These are phyloP conservation scores for Gambusia affinis DNA, from an alignment of 2,113 vertebrate genomes.

Conservation along the genomic window DNA sequence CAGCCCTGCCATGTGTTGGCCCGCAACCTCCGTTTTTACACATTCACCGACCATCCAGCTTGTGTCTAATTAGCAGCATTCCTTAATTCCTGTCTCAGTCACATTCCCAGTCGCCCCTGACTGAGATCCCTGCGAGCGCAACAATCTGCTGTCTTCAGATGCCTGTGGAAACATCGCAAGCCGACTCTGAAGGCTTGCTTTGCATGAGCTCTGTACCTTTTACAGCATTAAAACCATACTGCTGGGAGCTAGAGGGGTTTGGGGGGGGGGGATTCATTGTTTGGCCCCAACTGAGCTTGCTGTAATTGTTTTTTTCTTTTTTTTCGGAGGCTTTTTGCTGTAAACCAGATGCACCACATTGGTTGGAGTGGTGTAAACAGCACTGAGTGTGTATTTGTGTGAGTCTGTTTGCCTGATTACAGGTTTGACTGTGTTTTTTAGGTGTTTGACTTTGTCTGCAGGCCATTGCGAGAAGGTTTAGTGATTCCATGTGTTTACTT, in stretches of 20 bases:
- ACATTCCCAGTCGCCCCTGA: constrained; percentile 68
- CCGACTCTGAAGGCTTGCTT: constrained; percentile 44
- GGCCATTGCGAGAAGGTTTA: constrained; percentile 51
- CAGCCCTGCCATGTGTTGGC: constrained; percentile 31
- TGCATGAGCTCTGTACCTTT: constrained; percentile 50
- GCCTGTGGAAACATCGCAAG: constrained; percentile 37
- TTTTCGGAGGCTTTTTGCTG: constrained; percentile 47
- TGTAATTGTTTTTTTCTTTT: constrained; percentile 58
- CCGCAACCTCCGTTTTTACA: constrained; percentile 38
- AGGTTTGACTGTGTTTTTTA: constrained; percentile 59
- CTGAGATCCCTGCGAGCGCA: constrained; percentile 60
- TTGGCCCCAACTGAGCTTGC: constrained; percentile 33
- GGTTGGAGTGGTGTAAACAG: constrained; percentile 31
- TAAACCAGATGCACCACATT: constrained; percentile 31
- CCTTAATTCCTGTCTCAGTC: constrained; percentile 72
- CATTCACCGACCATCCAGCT: constrained; percentile 55
- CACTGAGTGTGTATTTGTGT: constrained; percentile 10
- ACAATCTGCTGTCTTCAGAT: constrained; percentile 43
- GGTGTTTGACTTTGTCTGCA: constrained; percentile 64
- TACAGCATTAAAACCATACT: constrained; percentile 54
- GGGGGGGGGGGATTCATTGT: constrained; percentile 52
- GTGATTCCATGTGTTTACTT: constrained; percentile 69
- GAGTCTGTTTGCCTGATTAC: constrained; percentile 58
- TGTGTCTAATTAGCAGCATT: constrained; percentile 66
- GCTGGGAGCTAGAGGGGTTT: constrained; percentile 17